Conservation (phyloP, 2,797 vertebrate species). For the Hippoglossus hippoglossus region DNA sequence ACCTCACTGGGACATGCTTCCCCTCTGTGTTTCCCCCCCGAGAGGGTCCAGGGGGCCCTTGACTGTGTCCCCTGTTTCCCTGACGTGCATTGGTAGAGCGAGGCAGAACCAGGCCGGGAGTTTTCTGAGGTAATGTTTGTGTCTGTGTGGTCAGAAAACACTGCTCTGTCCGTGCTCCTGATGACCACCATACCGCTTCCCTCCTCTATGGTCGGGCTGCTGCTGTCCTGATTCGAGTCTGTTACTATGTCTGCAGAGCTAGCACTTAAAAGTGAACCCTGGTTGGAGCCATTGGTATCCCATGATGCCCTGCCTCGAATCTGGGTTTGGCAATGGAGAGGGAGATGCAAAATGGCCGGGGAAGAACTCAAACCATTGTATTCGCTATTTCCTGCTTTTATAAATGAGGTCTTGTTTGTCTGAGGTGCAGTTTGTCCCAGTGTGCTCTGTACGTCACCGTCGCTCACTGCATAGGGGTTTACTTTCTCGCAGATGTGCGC, state of each 20-base stretch:
- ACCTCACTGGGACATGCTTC: slow-evolving; percentile 33
- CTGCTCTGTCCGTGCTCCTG: slow-evolving; percentile 75
- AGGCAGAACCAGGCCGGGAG: slow-evolving; percentile 43
- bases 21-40: slow-evolving; percentile 31
- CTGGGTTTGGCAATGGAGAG: slow-evolving; percentile 82
- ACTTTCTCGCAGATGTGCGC: slow-evolving; percentile 53
- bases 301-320: slow-evolving; percentile 68
- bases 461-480: slow-evolving; percentile 73
- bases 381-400: slow-evolving; percentile 55
- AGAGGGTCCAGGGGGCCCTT: slow-evolving; percentile 43
- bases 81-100: slow-evolving; percentile 36
- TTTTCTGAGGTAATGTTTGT: slow-evolving; percentile 56
- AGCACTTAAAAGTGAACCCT: slow-evolving; percentile 49
- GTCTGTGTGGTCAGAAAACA: slow-evolving; percentile 68
- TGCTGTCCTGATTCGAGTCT: slow-evolving; percentile 47
- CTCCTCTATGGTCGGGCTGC: slow-evolving; percentile 68
- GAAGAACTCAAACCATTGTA: slow-evolving; percentile 69
- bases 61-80: slow-evolving; percentile 42
- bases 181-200: slow-evolving; percentile 68
- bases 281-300: slow-evolving; percentile 60
- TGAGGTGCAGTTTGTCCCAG: slow-evolving; percentile 66
- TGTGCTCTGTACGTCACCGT: slow-evolving; percentile 52
- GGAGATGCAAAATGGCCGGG: slow-evolving; percentile 81
- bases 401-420: slow-evolving; percentile 69
- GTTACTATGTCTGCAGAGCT: slow-evolving; percentile 35